Evolutionary conservation across 2,888 invertebrate genomes (phyloP).

Genomic region (Steinernema scapterisci): DNA sequence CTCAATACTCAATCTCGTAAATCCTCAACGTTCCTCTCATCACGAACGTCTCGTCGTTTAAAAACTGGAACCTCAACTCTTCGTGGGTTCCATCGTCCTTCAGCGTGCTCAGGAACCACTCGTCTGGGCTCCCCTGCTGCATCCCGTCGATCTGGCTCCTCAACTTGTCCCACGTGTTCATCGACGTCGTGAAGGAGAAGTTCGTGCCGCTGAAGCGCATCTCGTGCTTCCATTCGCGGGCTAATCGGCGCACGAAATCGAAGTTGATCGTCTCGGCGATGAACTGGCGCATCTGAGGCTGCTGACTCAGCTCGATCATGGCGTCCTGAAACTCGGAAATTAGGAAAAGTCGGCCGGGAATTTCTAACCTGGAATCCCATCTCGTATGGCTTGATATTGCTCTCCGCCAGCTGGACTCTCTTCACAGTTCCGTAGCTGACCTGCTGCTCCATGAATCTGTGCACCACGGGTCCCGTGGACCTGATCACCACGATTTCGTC

Average conservation of each 20-base stretch:
- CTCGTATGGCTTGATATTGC: constrained; percentile 27
- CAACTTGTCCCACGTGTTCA: constrained; percentile 26
- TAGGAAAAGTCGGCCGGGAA: no score
- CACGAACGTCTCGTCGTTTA: not conserved
- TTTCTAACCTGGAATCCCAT: constrained; percentile 22
- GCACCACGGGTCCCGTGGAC: not conserved
- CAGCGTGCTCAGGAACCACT: constrained; percentile 4
- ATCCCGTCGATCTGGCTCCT: not conserved
- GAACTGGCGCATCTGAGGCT: constrained; percentile 17
- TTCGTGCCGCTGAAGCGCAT: constrained; percentile 19
- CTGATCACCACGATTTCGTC: constrained; percentile 22
- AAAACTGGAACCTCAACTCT: constrained; percentile 2
- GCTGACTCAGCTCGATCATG: constrained; percentile 9
- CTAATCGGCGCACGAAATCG: constrained; percentile 18
- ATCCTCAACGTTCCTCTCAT: not conserved
- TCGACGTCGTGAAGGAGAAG: constrained; percentile 6
- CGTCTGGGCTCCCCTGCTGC: not conserved
- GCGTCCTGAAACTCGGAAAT: no score
- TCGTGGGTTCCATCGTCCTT: constrained; percentile 13
- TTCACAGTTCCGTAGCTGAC: not conserved
- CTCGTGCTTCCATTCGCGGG: not conserved
- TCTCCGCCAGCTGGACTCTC: constrained; percentile 22
- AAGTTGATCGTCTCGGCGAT: constrained; percentile 27
- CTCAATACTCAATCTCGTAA: constrained; percentile 15
- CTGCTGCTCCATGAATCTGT: not conserved